These are phyloP conservation scores for Acronicta psi DNA, from an alignment of 2,888 invertebrate genomes.

Conservation along the genomic window DNA sequence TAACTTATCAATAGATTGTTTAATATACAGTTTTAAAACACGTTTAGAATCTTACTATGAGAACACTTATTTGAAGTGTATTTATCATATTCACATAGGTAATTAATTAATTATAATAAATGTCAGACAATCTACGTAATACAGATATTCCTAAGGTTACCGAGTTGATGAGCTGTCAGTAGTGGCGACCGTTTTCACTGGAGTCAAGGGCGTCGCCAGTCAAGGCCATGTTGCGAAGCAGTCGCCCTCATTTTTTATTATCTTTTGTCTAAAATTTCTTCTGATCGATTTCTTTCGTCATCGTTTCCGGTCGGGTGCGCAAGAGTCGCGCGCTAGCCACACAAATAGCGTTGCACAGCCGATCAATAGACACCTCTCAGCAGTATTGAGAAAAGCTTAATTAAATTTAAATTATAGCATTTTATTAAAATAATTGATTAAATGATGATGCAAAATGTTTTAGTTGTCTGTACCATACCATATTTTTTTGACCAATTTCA, in stretches of 20 bases:
- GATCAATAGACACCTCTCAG: constrained; percentile 44
- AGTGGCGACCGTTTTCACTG: constrained; percentile 76
- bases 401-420: constrained; percentile 34
- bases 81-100: too few species aligned
- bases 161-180: constrained; percentile 58
- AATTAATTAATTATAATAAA: not conserved
- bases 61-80: too few species aligned
- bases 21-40: too few species aligned
- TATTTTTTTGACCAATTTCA: not conserved
- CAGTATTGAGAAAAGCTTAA: constrained; percentile 42
- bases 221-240: constrained; percentile 84
- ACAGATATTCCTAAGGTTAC: constrained; percentile 17
- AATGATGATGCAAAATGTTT: constrained; percentile 6
- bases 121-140: constrained; percentile 2
- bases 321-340: constrained; percentile 57
- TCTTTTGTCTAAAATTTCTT: constrained; percentile 79
- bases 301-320: constrained; percentile 77
- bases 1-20: too few species aligned
- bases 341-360: constrained; percentile 55
- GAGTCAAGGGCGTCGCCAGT: constrained; percentile 83
- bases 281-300: constrained; percentile 82
- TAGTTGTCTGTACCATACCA: not conserved
- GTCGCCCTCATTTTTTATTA: constrained; percentile 79
- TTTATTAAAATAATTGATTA: constrained; percentile 9
- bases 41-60: too few species aligned